phyloP scores from a whole-genome alignment of 2,888 invertebrate species.

The Callyntrura guangdongensis region DNA sequence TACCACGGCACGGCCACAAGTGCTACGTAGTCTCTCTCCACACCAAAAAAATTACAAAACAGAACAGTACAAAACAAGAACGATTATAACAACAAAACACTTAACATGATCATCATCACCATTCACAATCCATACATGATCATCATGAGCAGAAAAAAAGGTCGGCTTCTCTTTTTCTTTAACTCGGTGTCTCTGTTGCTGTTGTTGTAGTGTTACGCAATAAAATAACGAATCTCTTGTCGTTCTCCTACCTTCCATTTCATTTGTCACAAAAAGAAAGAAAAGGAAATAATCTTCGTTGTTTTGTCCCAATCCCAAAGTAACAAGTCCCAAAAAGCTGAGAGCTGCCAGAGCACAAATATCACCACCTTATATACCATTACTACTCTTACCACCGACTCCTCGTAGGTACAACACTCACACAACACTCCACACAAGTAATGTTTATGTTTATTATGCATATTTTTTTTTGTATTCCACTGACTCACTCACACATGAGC shows the following conservation, averaged over 20 bases:
- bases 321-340: not conserved
- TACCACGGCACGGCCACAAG: too few species aligned
- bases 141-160: conserved; percentile 8
- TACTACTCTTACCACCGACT: not conserved
- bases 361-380: not conserved
- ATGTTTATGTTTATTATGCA: conserved; percentile 8
- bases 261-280: conserved; percentile 54
- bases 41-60: conserved; percentile 25
- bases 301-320: not conserved
- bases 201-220: conserved; percentile 43
- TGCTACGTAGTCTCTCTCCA: not conserved
- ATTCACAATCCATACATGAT: not conserved
- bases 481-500: conserved; percentile 36
- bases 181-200: not conserved
- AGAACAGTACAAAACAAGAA: conserved; percentile 1
- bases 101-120: conserved; percentile 4
- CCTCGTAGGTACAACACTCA: too few species aligned
- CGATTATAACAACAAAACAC: conserved; percentile 34
- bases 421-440: not conserved
- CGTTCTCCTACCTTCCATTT: conserved; percentile 59
- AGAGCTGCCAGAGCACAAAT: not conserved
- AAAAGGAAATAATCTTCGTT: conserved; percentile 25
- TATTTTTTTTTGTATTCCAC: conserved; percentile 37
- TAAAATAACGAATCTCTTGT: conserved; percentile 11
- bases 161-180: conserved; percentile 58